Conservation (phyloP, 2,797 vertebrate species). For the Neosilurus hyrtlii region DNA sequence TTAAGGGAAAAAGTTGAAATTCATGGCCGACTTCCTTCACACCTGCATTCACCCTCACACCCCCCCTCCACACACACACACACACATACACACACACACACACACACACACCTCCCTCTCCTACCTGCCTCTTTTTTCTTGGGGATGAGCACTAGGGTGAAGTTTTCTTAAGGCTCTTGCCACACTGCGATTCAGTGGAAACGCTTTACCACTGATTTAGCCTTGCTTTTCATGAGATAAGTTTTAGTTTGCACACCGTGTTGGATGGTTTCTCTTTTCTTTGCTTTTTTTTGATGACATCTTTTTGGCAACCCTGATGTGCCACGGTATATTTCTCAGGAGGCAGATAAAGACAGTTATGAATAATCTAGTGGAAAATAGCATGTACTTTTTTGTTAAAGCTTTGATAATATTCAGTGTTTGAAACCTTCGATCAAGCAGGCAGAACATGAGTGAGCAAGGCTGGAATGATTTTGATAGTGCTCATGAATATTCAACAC, state of each 20-base stretch:
- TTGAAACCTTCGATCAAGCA: neutral
- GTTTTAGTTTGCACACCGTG: neutral
- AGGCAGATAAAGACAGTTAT: neutral
- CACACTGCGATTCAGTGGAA: conserved; percentile 12
- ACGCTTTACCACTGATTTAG: conserved; percentile 21
- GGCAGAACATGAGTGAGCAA: neutral
- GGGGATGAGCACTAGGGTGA: conserved; percentile 9
- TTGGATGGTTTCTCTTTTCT: conserved; percentile 1
- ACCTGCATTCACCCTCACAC: conserved; percentile 19
- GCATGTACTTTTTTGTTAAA: neutral
- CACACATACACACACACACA: no score
- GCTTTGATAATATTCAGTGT: conserved; percentile 11
- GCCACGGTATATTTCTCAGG: neutral
- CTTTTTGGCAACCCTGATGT: neutral
- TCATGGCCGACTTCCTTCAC: conserved; percentile 33
- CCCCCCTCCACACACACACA: no score
- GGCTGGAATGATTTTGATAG: conserved; percentile 3
- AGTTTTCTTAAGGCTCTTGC: conserved; percentile 26
- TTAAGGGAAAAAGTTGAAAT: conserved; percentile 45
- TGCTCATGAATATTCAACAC: neutral
- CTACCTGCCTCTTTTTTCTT: conserved; percentile 31
- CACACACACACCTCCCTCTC: no score
- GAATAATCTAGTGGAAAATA: neutral
- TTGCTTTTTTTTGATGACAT: conserved; percentile 5
- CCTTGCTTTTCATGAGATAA: neutral